phyloP scores from a whole-genome alignment of 2,113 vertebrate genomes.

The Pantherophis guttatus region DNA sequence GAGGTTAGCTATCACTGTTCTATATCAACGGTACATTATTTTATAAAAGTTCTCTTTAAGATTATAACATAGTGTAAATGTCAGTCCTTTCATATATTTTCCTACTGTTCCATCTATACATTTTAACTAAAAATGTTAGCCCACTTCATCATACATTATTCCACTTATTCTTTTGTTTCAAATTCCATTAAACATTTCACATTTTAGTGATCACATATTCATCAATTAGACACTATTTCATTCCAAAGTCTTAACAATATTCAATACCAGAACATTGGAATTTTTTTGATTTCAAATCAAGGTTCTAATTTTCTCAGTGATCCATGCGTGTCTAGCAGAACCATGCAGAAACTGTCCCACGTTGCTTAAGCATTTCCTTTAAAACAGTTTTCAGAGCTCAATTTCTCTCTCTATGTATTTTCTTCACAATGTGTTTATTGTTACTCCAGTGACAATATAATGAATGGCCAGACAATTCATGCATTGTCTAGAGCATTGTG shows the following conservation, averaged over 20 bases:
- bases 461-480: constrained; percentile 37
- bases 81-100: background rate
- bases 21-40: background rate
- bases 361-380: constrained; percentile 30
- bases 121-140: background rate
- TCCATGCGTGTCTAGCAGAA: constrained; percentile 44
- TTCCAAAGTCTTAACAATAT: background rate
- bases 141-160: background rate
- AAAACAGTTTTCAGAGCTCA: constrained; percentile 44
- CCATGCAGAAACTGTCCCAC: constrained; percentile 24
- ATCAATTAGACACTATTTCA: background rate
- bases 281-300: constrained; percentile 24
- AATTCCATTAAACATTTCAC: background rate
- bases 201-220: background rate
- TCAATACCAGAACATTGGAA: background rate
- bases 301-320: constrained; percentile 49
- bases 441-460: constrained; percentile 26
- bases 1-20: background rate
- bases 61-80: background rate
- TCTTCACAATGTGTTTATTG: constrained; percentile 50
- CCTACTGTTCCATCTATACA: background rate
- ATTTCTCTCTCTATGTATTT: constrained; percentile 46
- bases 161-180: background rate
- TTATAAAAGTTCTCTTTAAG: background rate
- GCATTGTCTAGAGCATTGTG: constrained; percentile 28